Evolutionary conservation across 2,888 invertebrate species (phyloP).

Genomic region (Zonitis immaculata): DNA sequence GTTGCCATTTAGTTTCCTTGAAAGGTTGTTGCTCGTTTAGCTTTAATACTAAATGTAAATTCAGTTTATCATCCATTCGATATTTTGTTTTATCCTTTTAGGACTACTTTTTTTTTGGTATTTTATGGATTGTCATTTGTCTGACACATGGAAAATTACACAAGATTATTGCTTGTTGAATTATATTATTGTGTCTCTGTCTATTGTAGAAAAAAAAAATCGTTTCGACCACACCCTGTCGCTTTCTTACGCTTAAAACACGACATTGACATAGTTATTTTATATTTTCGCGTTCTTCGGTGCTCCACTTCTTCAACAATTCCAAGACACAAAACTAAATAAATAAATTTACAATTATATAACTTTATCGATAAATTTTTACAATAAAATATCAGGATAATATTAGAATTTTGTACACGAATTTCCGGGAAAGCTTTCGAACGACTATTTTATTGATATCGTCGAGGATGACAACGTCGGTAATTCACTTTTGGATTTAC

Average conservation of each 20-base stretch:
- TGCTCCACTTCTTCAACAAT: slow-evolving; percentile 1
- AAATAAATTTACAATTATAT: not conserved
- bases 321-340: not conserved
- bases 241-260: slow-evolving; percentile 25
- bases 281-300: slow-evolving; percentile 12
- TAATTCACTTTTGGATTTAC: slow-evolving; percentile 14
- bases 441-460: not conserved
- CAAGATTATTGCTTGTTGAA: slow-evolving; percentile 11
- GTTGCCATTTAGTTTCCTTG: slow-evolving; percentile 1
- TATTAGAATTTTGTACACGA: not conserved
- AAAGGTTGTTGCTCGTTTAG: not conserved
- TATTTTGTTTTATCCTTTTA: not conserved
- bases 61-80: not conserved
- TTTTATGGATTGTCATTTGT: slow-evolving; percentile 3
- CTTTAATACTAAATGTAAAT: not conserved
- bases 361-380: not conserved
- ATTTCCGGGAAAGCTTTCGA: not conserved
- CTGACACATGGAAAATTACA: slow-evolving; percentile 11
- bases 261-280: slow-evolving; percentile 21
- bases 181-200: slow-evolving; percentile 6
- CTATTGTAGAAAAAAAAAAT: slow-evolving; percentile 1
- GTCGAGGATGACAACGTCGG: slow-evolving; percentile 3
- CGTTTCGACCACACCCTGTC: slow-evolving; percentile 20
- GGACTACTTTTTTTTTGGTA: not conserved
- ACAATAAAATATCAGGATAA: not conserved